Percentiles rank a stretch among this genome's conserved stretches.
Conservation (phyloP, 2,113 vertebrate species). For the Pluvialis apricaria region DNA sequence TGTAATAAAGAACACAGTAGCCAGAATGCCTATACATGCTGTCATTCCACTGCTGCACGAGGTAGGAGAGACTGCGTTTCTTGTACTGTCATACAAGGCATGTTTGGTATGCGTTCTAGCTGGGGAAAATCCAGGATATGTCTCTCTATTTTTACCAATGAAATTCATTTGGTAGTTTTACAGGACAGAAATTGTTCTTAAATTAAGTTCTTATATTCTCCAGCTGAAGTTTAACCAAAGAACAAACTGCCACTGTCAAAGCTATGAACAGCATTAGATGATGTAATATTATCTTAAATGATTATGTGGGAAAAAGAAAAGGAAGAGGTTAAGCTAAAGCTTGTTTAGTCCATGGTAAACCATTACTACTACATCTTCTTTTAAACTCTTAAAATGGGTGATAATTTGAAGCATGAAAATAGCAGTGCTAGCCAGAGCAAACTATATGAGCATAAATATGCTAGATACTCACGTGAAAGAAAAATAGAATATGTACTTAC, state of each 20-base stretch:
- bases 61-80: conserved; percentile 70
- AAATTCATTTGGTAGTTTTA: not conserved
- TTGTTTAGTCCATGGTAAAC: not conserved
- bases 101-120: not conserved
- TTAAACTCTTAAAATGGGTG: not conserved
- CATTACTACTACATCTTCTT: not conserved
- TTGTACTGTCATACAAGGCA: not conserved
- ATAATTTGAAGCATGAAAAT: not conserved
- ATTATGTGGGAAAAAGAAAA: not conserved
- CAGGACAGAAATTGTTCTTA: not conserved
- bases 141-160: not conserved
- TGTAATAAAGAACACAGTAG: conserved; percentile 91
- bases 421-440: not conserved
- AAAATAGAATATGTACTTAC: not conserved
- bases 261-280: not conserved
- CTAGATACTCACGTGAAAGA: not conserved
- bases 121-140: not conserved
- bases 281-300: not conserved
- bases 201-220: not conserved
- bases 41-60: conserved; percentile 91
- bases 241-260: not conserved
- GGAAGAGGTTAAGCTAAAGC: not conserved
- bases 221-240: not conserved
- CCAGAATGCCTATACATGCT: conserved; percentile 87
- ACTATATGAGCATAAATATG: not conserved